Conservation (phyloP, 2,113 vertebrate species). For the Chaenogobius annularis region DNA sequence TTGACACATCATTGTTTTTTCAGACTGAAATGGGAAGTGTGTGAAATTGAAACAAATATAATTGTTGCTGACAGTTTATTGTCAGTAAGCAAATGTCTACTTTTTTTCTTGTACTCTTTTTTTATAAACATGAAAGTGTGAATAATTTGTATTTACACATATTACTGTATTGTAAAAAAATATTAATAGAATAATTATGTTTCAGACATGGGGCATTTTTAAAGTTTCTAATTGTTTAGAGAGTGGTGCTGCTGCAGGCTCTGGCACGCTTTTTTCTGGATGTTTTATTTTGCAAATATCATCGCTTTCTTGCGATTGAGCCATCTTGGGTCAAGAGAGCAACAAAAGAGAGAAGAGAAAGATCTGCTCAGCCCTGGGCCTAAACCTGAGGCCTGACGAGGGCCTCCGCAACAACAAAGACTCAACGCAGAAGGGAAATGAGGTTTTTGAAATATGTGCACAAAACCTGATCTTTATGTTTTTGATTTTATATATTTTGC, state of each 20-base stretch:
- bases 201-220: background rate
- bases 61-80: background rate
- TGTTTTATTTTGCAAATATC: constrained; percentile 42
- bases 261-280: constrained; percentile 24
- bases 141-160: background rate
- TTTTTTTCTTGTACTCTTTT: background rate
- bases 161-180: background rate
- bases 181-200: background rate
- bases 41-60: background rate
- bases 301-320: constrained; percentile 45
- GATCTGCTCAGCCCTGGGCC: constrained; percentile 5
- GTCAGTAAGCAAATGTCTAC: background rate
- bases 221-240: background rate
- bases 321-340: constrained; percentile 47
- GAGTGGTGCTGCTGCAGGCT: constrained; percentile 12
- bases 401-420: constrained; percentile 1
- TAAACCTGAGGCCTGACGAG: background rate
- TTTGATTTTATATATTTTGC: background rate
- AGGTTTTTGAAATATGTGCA: background rate
- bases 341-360: constrained; percentile 31
- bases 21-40: background rate
- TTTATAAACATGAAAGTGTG: background rate
- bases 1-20: background rate
- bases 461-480: background rate
- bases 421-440: background rate